These are phyloP conservation scores for Ochropleura leucogaster DNA, from an alignment of 2,888 invertebrate species.

Conservation along the genomic window DNA sequence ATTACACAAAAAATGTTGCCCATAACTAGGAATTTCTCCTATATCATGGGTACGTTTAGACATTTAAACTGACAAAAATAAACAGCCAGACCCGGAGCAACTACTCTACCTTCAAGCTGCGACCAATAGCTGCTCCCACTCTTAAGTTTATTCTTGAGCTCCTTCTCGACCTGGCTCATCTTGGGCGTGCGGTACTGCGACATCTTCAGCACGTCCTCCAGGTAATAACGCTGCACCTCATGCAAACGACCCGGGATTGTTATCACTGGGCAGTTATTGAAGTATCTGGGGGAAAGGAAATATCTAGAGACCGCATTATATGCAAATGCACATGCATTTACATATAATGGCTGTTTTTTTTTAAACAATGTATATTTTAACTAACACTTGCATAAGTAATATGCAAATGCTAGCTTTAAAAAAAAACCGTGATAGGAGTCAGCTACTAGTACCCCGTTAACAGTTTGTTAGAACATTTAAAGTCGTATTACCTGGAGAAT, in stretches of 20 bases:
- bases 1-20: too few species aligned
- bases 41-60: too few species aligned
- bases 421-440: too few species aligned
- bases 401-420: too few species aligned
- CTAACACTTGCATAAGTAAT: not conserved
- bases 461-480: not conserved
- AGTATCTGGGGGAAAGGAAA: slow-evolving; percentile 90
- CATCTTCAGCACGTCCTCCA: slow-evolving; percentile 94
- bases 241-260: slow-evolving; percentile 94
- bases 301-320: slow-evolving; percentile 9
- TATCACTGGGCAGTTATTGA: slow-evolving; percentile 94
- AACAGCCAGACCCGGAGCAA: too few species aligned
- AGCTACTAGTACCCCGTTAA: not conserved
- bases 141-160: slow-evolving; percentile 77
- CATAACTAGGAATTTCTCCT: too few species aligned
- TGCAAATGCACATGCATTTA: not conserved
- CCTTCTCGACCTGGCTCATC: slow-evolving; percentile 85
- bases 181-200: slow-evolving; percentile 90
- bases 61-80: too few species aligned
- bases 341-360: slow-evolving; percentile 9
- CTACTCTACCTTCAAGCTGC: slow-evolving; percentile 78
- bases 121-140: slow-evolving; percentile 84
- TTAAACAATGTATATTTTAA: not conserved
- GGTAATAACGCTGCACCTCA: slow-evolving; percentile 93
- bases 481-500: slow-evolving; percentile 90